Evolutionary conservation across 2,113 vertebrate species (phyloP), one percentile per base, ranked within the genome.

Genomic region (Muntiacus muntjak): DNA sequence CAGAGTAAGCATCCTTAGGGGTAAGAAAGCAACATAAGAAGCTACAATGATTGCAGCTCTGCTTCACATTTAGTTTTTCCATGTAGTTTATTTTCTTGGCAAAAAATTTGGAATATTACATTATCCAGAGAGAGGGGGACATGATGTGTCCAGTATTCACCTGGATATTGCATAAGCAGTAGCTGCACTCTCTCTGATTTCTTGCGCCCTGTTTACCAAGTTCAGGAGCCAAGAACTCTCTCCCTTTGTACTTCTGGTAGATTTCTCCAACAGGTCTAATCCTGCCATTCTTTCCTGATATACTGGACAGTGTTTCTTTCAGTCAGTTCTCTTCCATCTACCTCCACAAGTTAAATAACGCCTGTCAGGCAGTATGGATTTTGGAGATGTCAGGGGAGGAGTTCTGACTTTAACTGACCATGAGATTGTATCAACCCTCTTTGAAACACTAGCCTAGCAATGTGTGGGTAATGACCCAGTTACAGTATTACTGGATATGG

Each of bases 111-210:
- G 47, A 97, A 84, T 87, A 74, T 58, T 33, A 86, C 71, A 78
- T n/a, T 64, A 52, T 87, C 21, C 11, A 76, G 55, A 87, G 58
- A 84, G 78, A 45, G 10, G 28, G 43, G 15, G 3, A 92, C 58
- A 89, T 12, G 6, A 19, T 81, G 54, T 89, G 8, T 71, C 62
- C 23, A 57, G 10, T 87, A 82, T 60, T 97, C 33, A 94, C 26
- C 26, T 92, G 82, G 33, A 82, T 78, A 85, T 98, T 98, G 86
- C 57, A 89, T 95, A 97, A 98, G 60, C 43, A 78, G n/a, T 62
- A 92, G 81, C 87, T 88, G 71, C 25, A 93, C 96, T 97, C 98
- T 98, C 89, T 98, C 43, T 96, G 92, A 98, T 85, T 98, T 98
- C 94, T 40, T 30, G 14, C 92, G 89, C 87, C 74, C 85, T 98